Evolutionary conservation across 2,888 invertebrate genomes (phyloP).

Genomic region (Pogonocherus hispidulus): DNA sequence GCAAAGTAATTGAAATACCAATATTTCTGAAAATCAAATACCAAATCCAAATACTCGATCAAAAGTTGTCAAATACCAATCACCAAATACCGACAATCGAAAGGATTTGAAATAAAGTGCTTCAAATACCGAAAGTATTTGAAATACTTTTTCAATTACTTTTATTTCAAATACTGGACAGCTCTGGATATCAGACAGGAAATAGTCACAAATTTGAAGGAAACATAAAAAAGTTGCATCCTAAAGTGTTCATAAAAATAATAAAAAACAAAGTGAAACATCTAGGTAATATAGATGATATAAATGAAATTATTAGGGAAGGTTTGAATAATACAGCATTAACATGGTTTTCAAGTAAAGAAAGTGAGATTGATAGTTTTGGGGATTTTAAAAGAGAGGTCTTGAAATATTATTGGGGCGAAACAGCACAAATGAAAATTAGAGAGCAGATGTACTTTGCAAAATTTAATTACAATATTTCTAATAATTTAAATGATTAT

Average conservation of each 20-base stretch:
- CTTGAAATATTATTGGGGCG: background rate
- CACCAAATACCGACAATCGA: too few species aligned
- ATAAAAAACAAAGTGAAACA: background rate
- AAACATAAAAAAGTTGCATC: background rate
- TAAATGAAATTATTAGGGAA: conserved; percentile 28
- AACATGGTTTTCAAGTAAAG: background rate
- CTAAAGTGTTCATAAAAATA: background rate
- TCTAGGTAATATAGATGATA: background rate
- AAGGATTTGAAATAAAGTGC: too few species aligned
- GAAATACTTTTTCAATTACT: too few species aligned
- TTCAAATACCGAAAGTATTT: too few species aligned
- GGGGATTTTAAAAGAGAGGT: background rate
- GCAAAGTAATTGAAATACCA: too few species aligned
- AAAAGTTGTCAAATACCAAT: too few species aligned
- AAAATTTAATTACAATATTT: background rate
- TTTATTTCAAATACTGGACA: too few species aligned
- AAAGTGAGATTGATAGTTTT: background rate
- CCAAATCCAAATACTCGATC: too few species aligned
- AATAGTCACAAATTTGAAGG: background rate
- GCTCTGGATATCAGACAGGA: too few species aligned
- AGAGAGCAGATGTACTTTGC: background rate
- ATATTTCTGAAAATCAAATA: too few species aligned
- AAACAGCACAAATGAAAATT: background rate
- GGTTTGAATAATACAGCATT: background rate
- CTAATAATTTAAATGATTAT: too few species aligned